Evolutionary conservation across 2,888 invertebrate genomes (phyloP).

Genomic region (Polymixis flavicincta): DNA sequence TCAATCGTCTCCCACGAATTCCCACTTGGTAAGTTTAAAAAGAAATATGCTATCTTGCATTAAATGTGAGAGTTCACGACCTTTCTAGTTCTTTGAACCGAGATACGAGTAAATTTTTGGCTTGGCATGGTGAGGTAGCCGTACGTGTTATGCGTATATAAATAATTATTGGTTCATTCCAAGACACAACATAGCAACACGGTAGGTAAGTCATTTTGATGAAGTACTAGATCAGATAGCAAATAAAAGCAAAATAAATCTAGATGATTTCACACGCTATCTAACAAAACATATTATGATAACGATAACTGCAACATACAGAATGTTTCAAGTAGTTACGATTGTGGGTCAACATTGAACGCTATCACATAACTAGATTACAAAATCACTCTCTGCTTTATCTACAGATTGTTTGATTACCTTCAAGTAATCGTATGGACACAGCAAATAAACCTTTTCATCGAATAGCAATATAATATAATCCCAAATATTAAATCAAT

Average conservation of each 20-base stretch:
- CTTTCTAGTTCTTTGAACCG: slow-evolving; percentile 35
- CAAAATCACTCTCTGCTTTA: slow-evolving; percentile 26
- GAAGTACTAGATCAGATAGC: slow-evolving; percentile 2
- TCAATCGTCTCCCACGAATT: neutral
- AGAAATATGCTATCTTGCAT: slow-evolving; percentile 10
- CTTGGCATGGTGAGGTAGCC: slow-evolving; percentile 5
- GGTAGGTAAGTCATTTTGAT: neutral
- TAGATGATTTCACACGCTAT: slow-evolving; percentile 25
- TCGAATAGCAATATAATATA: slow-evolving; percentile 36
- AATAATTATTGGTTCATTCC: slow-evolving; percentile 14
- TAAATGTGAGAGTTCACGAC: slow-evolving; percentile 31
- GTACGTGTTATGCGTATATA: slow-evolving; percentile 36
- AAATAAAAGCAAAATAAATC: slow-evolving; percentile 13
- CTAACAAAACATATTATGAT: slow-evolving; percentile 21
- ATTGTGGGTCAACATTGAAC: slow-evolving; percentile 25
- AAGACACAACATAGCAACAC: slow-evolving; percentile 8
- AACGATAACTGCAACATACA: slow-evolving; percentile 22
- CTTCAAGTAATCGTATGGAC: slow-evolving; percentile 22
- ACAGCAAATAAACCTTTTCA: slow-evolving; percentile 45
- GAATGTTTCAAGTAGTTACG: slow-evolving; percentile 22
- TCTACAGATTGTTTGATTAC: slow-evolving; percentile 29
- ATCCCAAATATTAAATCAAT: slow-evolving; percentile 47
- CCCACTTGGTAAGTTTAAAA: slow-evolving; percentile 1
- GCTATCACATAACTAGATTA: slow-evolving; percentile 45
- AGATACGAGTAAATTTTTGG: slow-evolving; percentile 17